Conservation (phyloP, 2,888 invertebrate genomes). For the Perizoma flavofasciatum region DNA sequence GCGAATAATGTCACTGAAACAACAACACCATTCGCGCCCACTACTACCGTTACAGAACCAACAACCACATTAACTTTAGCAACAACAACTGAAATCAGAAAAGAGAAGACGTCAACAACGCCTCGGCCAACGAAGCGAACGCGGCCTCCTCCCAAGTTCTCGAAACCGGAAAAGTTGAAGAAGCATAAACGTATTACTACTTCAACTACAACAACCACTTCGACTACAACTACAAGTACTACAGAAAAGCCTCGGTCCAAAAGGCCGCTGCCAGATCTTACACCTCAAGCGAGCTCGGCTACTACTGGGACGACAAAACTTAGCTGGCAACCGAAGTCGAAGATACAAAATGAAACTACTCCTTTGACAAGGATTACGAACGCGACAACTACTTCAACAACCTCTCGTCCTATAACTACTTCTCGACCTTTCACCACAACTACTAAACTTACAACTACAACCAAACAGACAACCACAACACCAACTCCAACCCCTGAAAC, state of each 20-base stretch:
- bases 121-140: conserved; percentile 62
- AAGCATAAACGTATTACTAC: conserved; percentile 70
- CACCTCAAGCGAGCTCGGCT: conserved; percentile 67
- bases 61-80: conserved; percentile 34
- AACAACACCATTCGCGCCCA: conserved; percentile 40
- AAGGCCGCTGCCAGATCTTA: conserved; percentile 61
- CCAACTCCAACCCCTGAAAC: conserved; percentile 38
- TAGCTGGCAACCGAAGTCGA: conserved; percentile 40
- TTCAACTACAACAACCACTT: conserved; percentile 59
- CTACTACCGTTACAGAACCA: conserved; percentile 42
- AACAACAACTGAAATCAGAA: conserved; percentile 28
- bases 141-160: conserved; percentile 68
- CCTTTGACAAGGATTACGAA: conserved; percentile 15
- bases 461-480: conserved; percentile 35
- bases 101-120: conserved; percentile 51
- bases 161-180: conserved; percentile 63
- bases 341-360: conserved; percentile 44
- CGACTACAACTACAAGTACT: conserved; percentile 48
- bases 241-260: conserved; percentile 48
- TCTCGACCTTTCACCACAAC: conserved; percentile 40
- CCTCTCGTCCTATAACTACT: conserved; percentile 18
- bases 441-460: conserved; percentile 41
- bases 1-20: conserved; percentile 44
- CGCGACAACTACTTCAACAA: conserved; percentile 13
- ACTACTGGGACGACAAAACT: conserved; percentile 49